phyloP scores from a whole-genome alignment of 2,888 invertebrate genomes.

The Plemyria rubiginata region DNA sequence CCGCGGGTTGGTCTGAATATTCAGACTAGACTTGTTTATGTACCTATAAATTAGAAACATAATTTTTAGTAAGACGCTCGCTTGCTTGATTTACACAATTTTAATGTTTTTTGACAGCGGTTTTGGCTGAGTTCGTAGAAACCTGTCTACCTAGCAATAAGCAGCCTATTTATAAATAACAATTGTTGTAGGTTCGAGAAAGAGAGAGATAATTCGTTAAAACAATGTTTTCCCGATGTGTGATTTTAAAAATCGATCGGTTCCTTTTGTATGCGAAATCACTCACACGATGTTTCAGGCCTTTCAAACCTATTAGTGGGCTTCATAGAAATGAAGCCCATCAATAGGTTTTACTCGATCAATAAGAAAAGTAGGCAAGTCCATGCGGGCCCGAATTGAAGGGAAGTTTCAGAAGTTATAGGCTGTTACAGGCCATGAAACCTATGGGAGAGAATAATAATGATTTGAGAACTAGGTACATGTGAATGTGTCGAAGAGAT shows the following conservation, averaged over 20 bases:
- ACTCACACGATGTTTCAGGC: neutral
- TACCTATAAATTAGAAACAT: conserved; percentile 14
- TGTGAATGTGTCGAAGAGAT: conserved; percentile 12
- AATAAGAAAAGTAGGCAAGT: conserved; percentile 3
- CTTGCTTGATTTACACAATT: conserved; percentile 29
- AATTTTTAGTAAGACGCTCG: conserved; percentile 25
- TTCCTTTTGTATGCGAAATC: neutral
- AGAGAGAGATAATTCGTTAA: conserved; percentile 4
- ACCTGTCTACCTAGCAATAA: conserved; percentile 8
- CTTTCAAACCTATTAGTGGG: neutral
- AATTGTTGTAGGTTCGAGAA: conserved; percentile 13
- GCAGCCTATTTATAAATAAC: conserved; percentile 25
- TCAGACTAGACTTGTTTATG: conserved; percentile 23
- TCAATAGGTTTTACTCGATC: conserved; percentile 9
- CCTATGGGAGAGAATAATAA: neutral
- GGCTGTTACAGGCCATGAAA: neutral
- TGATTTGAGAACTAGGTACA: conserved; percentile 5
- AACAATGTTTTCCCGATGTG: conserved; percentile 9
- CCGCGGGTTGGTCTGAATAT: no score
- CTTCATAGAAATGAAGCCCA: neutral
- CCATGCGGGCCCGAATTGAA: conserved; percentile 11
- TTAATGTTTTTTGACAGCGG: conserved; percentile 25
- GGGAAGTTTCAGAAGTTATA: neutral
- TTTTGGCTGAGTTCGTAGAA: conserved; percentile 20
- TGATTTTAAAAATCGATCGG: conserved; percentile 10